Evolutionary conservation across 2,888 invertebrate genomes (phyloP).

Genomic region (Ellobium chinense): DNA sequence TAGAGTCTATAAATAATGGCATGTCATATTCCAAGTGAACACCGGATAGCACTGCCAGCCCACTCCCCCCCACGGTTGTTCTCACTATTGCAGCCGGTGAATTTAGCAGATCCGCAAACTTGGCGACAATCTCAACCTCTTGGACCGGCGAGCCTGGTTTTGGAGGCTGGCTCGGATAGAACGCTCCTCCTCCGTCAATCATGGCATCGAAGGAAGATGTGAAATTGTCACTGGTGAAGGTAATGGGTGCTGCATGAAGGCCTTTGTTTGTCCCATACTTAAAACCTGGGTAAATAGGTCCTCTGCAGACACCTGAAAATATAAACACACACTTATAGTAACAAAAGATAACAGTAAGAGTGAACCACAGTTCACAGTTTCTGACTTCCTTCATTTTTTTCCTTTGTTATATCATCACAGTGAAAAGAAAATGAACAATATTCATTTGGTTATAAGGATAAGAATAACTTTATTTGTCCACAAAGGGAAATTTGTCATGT

Average conservation of each 20-base stretch:
- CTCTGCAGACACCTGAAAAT: constrained; percentile 64
- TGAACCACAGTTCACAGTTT: too few relatives aligned
- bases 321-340: too few relatives aligned
- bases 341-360: too few relatives aligned
- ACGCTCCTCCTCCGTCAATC: constrained; percentile 64
- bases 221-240: constrained; percentile 14
- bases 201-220: constrained; percentile 48
- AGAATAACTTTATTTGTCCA: too few relatives aligned
- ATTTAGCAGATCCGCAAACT: constrained; percentile 52
- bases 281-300: constrained; percentile 70
- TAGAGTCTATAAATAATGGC: background rate
- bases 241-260: constrained; percentile 52
- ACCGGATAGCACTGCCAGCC: constrained; percentile 64
- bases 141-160: constrained; percentile 20
- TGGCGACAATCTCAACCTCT: constrained; percentile 46
- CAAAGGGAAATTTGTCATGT: too few relatives aligned
- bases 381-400: too few relatives aligned
- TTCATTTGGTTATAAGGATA: too few relatives aligned
- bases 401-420: too few relatives aligned
- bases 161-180: constrained; percentile 41
- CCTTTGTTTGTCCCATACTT: constrained; percentile 65
- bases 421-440: too few relatives aligned
- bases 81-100: constrained; percentile 64
- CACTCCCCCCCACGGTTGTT: constrained; percentile 58
- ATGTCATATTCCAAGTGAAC: constrained; percentile 66